Evolutionary conservation across 2,113 vertebrate genomes (phyloP).

Genomic region (Hipposideros armiger): DNA sequence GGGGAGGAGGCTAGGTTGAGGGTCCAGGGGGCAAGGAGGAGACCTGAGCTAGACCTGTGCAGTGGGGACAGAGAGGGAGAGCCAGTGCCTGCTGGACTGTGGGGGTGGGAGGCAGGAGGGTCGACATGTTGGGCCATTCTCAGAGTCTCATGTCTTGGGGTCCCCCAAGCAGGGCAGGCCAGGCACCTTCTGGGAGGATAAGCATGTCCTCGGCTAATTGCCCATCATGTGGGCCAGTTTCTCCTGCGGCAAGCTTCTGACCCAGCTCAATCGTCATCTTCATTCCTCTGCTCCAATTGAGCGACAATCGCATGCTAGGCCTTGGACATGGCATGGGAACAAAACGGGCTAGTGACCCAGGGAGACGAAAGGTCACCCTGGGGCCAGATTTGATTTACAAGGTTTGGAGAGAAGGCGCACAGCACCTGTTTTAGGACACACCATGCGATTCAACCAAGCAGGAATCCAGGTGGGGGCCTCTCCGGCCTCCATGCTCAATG

Average conservation of each 20-base stretch:
- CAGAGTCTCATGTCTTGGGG: not conserved
- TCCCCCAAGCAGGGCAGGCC: not conserved
- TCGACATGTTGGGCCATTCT: accelerated
- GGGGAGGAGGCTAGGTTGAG: not conserved
- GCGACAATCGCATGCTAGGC: accelerated
- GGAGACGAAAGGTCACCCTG: not conserved
- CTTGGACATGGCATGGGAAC: not conserved
- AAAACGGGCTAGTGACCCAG: not conserved
- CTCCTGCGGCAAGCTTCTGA: accelerated
- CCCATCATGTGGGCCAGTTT: accelerated
- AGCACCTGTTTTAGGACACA: not conserved
- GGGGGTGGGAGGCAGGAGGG: not conserved
- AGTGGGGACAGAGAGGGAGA: accelerated
- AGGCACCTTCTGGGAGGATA: not conserved
- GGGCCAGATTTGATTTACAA: not conserved
- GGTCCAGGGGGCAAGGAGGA: not conserved
- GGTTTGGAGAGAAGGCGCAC: not conserved
- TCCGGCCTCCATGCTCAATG: accelerated
- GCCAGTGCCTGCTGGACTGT: not conserved
- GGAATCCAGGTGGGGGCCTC: accelerated
- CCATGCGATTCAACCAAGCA: not conserved
- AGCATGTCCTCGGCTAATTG: accelerated
- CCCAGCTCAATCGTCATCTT: not conserved
- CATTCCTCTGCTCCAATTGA: not conserved
- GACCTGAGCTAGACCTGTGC: not conserved